phyloP scores from a whole-genome alignment of 2,888 invertebrate species.

The Drosophila meridiana region DNA sequence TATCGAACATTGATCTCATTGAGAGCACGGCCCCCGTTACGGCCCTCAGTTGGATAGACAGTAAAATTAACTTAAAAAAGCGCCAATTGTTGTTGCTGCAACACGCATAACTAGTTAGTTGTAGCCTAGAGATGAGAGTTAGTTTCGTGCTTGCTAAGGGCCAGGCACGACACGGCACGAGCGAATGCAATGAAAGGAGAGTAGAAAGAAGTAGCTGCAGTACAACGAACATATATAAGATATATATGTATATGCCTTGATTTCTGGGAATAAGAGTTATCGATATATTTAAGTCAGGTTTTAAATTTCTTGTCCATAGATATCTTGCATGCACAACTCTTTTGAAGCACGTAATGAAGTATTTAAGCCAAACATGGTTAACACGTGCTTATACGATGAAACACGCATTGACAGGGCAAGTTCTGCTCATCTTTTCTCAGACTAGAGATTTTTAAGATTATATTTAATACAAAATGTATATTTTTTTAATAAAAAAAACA shows the following conservation, averaged over 20 bases:
- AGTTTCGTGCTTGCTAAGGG: not conserved
- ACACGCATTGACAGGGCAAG: not conserved
- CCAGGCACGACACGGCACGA: not conserved
- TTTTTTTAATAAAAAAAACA: not conserved
- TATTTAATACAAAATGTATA: too few relatives aligned
- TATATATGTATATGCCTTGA: not conserved
- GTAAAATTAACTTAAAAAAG: conserved; percentile 55
- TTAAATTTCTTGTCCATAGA: not conserved
- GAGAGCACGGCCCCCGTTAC: conserved; percentile 30
- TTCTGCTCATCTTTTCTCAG: not conserved
- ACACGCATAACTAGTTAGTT: conserved; percentile 35
- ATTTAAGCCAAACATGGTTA: not conserved
- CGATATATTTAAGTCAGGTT: not conserved
- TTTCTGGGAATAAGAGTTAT: not conserved
- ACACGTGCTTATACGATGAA: not conserved
- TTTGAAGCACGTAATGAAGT: not conserved
- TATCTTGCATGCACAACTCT: not conserved
- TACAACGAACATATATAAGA: not conserved
- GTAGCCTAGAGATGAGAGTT: conserved; percentile 16
- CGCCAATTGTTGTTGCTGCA: conserved; percentile 7
- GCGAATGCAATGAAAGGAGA: not conserved
- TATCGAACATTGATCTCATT: conserved; percentile 77
- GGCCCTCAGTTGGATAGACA: conserved; percentile 21
- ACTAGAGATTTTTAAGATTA: not conserved
- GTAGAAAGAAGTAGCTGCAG: not conserved